phyloP scores from a whole-genome alignment of 1,140 invertebrate genomes.

The Drusus annulatus region DNA sequence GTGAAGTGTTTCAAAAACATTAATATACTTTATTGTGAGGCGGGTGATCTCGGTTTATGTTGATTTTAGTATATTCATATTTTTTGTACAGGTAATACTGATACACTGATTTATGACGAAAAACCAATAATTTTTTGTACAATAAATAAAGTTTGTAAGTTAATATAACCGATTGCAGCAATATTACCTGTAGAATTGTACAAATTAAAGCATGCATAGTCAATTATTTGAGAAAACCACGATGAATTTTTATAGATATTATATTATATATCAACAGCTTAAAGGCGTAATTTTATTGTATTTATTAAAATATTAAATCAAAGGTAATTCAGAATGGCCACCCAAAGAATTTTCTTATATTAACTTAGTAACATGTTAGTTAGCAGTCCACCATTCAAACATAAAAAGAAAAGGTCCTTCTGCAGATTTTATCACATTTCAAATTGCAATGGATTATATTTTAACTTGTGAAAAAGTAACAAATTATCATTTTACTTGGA shows the following conservation, averaged over 20 bases:
- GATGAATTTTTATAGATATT: too few relatives aligned
- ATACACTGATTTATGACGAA: not conserved
- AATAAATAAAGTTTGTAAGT: too few relatives aligned
- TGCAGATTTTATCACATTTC: constrained; percentile 16
- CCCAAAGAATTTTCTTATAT: constrained; percentile 2
- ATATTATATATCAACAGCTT: too few relatives aligned
- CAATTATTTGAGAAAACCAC: too few relatives aligned
- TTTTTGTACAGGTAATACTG: constrained; percentile 4
- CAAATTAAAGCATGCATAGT: constrained; percentile 2
- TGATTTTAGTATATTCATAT: constrained; percentile 32
- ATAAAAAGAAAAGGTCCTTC: constrained; percentile 22
- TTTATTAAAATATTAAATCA: too few relatives aligned
- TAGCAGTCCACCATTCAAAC: constrained; percentile 55
- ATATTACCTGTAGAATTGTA: not conserved
- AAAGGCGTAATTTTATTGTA: too few relatives aligned
- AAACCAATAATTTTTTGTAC: too few relatives aligned
- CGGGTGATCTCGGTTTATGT: constrained; percentile 2
- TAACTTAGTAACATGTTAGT: constrained; percentile 27
- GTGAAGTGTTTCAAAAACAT: constrained; percentile 13
- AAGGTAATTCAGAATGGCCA: not conserved
- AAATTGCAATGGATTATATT: constrained; percentile 4
- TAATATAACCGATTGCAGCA: constrained; percentile 5
- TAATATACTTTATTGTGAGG: constrained; percentile 22
- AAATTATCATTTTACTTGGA: too few relatives aligned
- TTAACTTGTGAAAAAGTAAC: too few relatives aligned